Percentiles rank a stretch among this genome's conserved stretches.
Conservation (phyloP, 2,888 invertebrate species). For the Amitus sp. region DNA sequence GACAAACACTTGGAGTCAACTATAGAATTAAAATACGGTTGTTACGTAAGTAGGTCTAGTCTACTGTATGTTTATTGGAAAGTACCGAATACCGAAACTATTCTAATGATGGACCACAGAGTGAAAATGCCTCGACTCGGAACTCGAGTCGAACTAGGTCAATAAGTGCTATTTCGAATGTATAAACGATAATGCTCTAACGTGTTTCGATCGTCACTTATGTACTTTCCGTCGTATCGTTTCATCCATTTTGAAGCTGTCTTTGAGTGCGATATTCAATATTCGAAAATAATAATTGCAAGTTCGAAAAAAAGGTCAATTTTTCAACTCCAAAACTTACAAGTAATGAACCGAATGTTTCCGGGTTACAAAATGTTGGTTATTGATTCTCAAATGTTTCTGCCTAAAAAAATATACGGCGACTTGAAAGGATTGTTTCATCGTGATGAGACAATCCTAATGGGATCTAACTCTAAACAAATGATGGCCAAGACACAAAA, state of each 20-base stretch:
- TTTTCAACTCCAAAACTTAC: not conserved
- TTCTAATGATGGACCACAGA: conserved; percentile 39
- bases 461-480: conserved; percentile 23
- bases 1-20: conserved; percentile 42
- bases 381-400: too few species aligned
- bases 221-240: conserved; percentile 21
- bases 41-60: conserved; percentile 44
- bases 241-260: too few species aligned
- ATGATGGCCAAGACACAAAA: conserved; percentile 23
- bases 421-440: too few species aligned
- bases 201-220: conserved; percentile 22
- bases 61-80: conserved; percentile 38
- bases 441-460: too few species aligned
- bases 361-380: too few species aligned
- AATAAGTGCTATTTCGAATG: conserved; percentile 24
- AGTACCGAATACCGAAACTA: conserved; percentile 33
- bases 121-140: conserved; percentile 31
- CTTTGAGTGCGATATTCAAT: not conserved
- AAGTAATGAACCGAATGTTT: not conserved
- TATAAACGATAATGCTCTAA: conserved; percentile 30
- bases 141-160: conserved; percentile 28
- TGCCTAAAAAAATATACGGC: too few species aligned
- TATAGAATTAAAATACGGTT: conserved; percentile 48
- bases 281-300: too few species aligned
- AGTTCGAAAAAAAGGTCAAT: too few species aligned